These are phyloP conservation scores for Achroia grisella DNA, from an alignment of 1,140 invertebrate species.

Conservation along the genomic window DNA sequence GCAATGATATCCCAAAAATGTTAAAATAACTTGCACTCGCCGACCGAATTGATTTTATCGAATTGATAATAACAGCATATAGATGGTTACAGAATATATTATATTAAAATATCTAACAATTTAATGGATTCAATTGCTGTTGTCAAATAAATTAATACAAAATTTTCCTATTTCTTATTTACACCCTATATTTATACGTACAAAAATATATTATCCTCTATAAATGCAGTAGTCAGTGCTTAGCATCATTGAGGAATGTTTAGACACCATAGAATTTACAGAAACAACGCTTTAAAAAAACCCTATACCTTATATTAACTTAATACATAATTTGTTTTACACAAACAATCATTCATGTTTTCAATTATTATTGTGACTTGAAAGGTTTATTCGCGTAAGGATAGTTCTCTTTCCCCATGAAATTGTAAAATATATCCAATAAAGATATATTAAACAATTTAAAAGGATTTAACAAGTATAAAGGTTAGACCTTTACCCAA, in stretches of 20 bases:
- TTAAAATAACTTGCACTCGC: slow-evolving; percentile 7
- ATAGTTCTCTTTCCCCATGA: too few species aligned
- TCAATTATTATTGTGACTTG: too few species aligned
- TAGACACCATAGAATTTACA: too few species aligned
- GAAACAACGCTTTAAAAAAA: too few species aligned
- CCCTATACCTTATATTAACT: too few species aligned
- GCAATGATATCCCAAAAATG: not conserved
- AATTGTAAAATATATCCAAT: too few species aligned
- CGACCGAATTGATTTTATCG: slow-evolving; percentile 19
- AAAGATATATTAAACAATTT: too few species aligned
- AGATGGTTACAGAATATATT: slow-evolving; percentile 8
- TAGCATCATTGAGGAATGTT: not conserved
- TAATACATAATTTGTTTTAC: too few species aligned
- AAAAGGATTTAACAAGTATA: too few species aligned
- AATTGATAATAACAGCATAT: slow-evolving; percentile 9
- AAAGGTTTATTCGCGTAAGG: too few species aligned
- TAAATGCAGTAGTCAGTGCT: not conserved
- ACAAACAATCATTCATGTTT: too few species aligned
- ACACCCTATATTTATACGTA: not conserved
- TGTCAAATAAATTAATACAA: slow-evolving; percentile 35
- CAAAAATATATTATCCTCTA: not conserved
- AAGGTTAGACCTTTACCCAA: too few species aligned
- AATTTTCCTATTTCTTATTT: not conserved
- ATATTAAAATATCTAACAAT: slow-evolving; percentile 3
- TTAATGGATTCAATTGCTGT: slow-evolving; percentile 21